These are phyloP conservation scores for Globodera rostochiensis DNA, from an alignment of 1,140 invertebrate genomes.

Conservation along the genomic window DNA sequence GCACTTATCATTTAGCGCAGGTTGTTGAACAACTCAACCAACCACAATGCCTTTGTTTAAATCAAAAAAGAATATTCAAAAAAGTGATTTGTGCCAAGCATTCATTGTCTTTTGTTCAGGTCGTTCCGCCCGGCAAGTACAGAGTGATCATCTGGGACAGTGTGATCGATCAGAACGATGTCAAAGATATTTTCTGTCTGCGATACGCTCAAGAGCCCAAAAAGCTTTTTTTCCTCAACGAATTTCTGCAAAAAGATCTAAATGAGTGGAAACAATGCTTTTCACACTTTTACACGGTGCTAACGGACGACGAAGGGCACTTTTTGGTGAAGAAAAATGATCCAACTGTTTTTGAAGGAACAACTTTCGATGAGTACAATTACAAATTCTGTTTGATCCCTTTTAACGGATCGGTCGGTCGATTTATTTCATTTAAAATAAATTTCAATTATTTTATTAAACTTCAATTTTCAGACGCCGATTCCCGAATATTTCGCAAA, in stretches of 20 bases:
- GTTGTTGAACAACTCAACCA: too few species aligned
- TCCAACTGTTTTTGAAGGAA: background rate
- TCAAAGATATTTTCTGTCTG: background rate
- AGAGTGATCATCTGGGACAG: background rate
- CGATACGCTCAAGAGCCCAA: background rate
- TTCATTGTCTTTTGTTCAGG: background rate
- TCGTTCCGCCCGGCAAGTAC: background rate
- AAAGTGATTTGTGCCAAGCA: too few species aligned
- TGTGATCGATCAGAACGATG: background rate
- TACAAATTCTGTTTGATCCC: background rate
- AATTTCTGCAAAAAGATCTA: background rate
- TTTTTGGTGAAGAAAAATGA: background rate
- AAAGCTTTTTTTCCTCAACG: background rate
- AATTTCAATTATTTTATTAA: too few species aligned
- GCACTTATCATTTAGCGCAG: too few species aligned
- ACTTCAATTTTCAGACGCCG: background rate
- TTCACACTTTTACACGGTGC: background rate
- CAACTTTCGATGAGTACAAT: background rate
- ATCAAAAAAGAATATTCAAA: background rate
- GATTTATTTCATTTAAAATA: too few species aligned
- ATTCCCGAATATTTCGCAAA: background rate
- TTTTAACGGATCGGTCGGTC: background rate
- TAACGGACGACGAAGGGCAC: background rate
- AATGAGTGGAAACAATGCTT: background rate
- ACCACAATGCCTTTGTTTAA: too few species aligned